Base-by-base conservation (phyloP, 1,140 invertebrate genomes). In the Brachystomella parvula region DNA sequence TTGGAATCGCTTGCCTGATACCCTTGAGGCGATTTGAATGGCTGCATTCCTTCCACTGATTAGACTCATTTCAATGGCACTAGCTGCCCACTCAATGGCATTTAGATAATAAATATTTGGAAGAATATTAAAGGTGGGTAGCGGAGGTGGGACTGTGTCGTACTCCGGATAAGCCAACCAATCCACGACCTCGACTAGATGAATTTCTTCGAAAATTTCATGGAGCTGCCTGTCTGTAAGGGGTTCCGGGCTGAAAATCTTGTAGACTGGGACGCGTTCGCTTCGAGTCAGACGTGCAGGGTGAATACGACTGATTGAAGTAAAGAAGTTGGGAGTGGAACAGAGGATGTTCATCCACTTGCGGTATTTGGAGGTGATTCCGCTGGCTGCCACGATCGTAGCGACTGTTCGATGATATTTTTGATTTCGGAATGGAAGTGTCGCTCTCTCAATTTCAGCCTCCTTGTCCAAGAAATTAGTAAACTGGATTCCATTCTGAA, bases 11-110 rank as follows among this genome's bases (percentile, higher is more conserved):
- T 9, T 39, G 6, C 35, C 49, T 3, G 49, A 67, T n/a, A 68
- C 31, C 33, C 78, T 76, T 62, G 58, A 60, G 3, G 77, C 70
- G 0, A 81, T 81, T 47, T 86, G 76, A 58, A 86, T 76, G 21
- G 86, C 86, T 33, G 84, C 81, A 78, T 88, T 88, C 75, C 81
- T 82, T 1, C 80, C 85, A 56, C 79, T 81, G 63, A 88, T 82
- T 21, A 81, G 79, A 76, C 82, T 84, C 85, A 87, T 88, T 78
- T 88, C 87, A 82, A 88, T 87, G 0, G 86, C 84, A 76, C 85
- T 86, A 1, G 85, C 86, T 15, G 82, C 82, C 80, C 82, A 82
- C 76, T 88, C 86, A 61, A 88, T 84, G 9, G 82, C 82, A 80
- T 87, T 88, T 0, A 85, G 73, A 73, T 87, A 81, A 76, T 84